These are phyloP conservation scores for Asbolus verrucosus DNA, from an alignment of 1,140 invertebrate genomes.

Conservation along the genomic window DNA sequence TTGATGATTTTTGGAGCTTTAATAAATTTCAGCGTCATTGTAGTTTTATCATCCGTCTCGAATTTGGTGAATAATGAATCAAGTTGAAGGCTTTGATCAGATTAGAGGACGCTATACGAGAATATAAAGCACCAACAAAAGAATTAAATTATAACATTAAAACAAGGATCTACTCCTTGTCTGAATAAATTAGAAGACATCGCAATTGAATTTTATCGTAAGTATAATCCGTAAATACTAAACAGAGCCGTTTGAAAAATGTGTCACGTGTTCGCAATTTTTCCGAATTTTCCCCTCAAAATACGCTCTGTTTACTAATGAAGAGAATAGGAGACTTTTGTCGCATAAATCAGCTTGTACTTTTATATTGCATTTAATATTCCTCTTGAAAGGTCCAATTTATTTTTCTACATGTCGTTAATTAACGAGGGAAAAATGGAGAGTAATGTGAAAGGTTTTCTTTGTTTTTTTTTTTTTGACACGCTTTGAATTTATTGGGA, in stretches of 20 bases:
- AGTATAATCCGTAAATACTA: constrained; percentile 31
- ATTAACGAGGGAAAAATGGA: constrained; percentile 15
- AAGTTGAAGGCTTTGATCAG: constrained; percentile 12
- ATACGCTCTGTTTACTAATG: constrained; percentile 6
- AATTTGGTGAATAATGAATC: constrained; percentile 9
- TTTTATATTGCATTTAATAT: constrained; percentile 18
- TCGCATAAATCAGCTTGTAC: constrained; percentile 16
- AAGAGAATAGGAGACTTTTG: constrained; percentile 7
- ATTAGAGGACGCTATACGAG: constrained; percentile 3
- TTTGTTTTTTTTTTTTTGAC: neutral
- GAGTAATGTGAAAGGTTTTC: constrained; percentile 9
- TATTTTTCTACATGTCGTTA: constrained; percentile 15
- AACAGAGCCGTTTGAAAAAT: constrained; percentile 25
- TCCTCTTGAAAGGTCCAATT: constrained; percentile 17
- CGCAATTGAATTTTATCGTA: constrained; percentile 29
- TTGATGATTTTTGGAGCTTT: neutral
- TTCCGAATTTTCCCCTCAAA: constrained; percentile 31
- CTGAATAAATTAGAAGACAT: constrained; percentile 4
- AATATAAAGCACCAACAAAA: constrained; percentile 5
- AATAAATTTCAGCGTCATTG: neutral
- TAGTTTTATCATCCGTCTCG: neutral
- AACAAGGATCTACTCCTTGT: constrained; percentile 8
- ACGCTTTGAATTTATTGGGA: neutral
- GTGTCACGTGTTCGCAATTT: constrained; percentile 26
- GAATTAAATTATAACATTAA: constrained; percentile 22